phyloP scores from a whole-genome alignment of 1,140 invertebrate species.

The Rhyacophila brunnea region DNA sequence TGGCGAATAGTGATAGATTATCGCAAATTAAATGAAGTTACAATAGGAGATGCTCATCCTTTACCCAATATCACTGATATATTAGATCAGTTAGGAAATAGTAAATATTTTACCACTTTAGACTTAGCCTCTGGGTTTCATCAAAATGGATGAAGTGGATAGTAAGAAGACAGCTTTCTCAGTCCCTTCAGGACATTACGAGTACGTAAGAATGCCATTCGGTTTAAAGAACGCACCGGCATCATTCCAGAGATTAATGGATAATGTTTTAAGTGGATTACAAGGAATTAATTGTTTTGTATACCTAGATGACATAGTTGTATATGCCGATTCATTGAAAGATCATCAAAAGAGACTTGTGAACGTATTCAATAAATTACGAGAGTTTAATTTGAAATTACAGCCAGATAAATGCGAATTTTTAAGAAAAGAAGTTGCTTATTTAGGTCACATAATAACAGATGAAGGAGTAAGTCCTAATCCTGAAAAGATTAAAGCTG shows the following conservation, averaged over 20 bases:
- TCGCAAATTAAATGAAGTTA: slow-evolving; percentile 6
- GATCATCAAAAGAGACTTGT: background rate
- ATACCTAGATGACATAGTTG: slow-evolving; percentile 9
- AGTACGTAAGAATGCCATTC: slow-evolving; percentile 3
- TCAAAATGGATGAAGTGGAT: slow-evolving; percentile 5
- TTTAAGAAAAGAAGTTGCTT: background rate
- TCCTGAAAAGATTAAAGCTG: background rate
- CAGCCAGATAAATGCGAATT: too few relatives aligned
- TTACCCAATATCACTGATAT: slow-evolving; percentile 5
- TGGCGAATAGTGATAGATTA: slow-evolving; percentile 8
- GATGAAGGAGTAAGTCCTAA: background rate
- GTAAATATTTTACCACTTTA: slow-evolving; percentile 5
- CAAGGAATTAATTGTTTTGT: background rate
- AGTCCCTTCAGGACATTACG: background rate
- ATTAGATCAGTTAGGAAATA: slow-evolving; percentile 3
- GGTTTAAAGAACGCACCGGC: background rate
- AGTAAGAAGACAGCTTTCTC: slow-evolving; percentile 4
- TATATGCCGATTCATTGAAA: background rate
- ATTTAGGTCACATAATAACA: slow-evolving; percentile 3
- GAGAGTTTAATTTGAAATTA: too few relatives aligned
- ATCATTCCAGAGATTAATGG: background rate
- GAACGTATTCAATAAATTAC: background rate
- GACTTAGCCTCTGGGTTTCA: slow-evolving; percentile 10
- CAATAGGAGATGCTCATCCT: background rate
- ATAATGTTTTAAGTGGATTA: background rate